A percentile compares a stretch with the other conserved stretches of the same genome.
Conservation (phyloP, 2,113 vertebrate species). For the Chamaetylas fuelleborni region DNA sequence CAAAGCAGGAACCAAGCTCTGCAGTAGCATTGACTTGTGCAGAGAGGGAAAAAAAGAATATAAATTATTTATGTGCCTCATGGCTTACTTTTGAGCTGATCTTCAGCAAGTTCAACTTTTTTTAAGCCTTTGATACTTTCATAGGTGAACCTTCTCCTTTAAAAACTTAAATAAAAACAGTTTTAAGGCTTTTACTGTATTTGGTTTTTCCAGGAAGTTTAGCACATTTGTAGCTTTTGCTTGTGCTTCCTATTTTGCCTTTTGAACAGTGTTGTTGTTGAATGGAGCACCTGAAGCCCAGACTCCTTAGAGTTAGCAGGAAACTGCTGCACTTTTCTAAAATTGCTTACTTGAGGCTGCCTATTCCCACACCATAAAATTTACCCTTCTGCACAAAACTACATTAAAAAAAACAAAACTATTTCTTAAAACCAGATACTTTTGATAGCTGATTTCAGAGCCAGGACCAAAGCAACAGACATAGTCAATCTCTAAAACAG, state of each 20-base stretch:
- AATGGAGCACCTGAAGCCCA: not conserved
- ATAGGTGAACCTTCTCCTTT: not conserved
- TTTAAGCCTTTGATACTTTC: not conserved
- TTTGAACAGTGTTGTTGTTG: not conserved
- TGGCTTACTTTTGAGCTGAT: not conserved
- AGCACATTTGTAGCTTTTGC: not conserved
- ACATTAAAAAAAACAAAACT: not conserved
- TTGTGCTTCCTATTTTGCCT: not conserved
- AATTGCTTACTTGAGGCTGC: not conserved
- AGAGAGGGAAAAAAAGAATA: not conserved
- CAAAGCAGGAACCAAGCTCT: not conserved
- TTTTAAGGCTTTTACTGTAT: constrained; percentile 1
- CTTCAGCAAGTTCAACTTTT: not conserved
- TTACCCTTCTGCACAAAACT: not conserved
- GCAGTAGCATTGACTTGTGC: not conserved
- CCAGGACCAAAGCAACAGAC: not conserved
- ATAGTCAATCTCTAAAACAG: not conserved
- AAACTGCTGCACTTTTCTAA: not conserved
- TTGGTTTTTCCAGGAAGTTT: constrained; percentile 21
- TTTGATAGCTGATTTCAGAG: not conserved
- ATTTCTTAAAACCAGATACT: not conserved
- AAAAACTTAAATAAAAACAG: not conserved
- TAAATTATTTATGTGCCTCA: not conserved
- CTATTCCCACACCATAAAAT: not conserved
- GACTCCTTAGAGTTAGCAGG: not conserved